phyloP scores from a whole-genome alignment of 2,797 vertebrate genomes.

The Sphaeramia orbicularis region DNA sequence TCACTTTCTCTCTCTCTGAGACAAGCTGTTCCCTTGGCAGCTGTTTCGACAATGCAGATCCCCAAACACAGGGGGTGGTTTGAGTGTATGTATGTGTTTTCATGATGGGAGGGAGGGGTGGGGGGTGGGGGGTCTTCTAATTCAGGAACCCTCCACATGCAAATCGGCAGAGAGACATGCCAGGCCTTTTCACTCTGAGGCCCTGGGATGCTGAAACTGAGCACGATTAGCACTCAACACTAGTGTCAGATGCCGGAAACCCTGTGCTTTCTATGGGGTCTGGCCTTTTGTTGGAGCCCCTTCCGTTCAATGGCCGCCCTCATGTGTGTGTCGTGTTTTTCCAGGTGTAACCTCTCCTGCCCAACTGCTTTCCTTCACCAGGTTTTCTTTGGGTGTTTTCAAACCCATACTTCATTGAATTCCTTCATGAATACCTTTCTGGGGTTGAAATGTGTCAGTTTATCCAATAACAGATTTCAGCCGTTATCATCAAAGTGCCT shows the following conservation, averaged over 20 bases:
- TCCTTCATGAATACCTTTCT: no score
- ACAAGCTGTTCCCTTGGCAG: slow-evolving; percentile 83
- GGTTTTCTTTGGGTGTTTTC: neutral
- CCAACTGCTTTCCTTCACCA: slow-evolving; percentile 12
- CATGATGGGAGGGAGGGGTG: neutral
- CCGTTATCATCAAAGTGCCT: no score
- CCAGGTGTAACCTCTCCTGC: slow-evolving; percentile 60
- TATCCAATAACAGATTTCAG: no score
- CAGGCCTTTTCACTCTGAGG: slow-evolving; percentile 30
- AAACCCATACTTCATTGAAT: neutral
- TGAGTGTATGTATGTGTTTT: slow-evolving; percentile 34
- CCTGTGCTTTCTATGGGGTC: slow-evolving; percentile 32
- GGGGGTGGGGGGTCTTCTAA: slow-evolving; percentile 29
- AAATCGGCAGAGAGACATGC: slow-evolving; percentile 60
- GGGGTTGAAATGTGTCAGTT: no score
- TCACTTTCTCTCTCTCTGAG: slow-evolving; percentile 47
- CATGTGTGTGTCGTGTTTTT: slow-evolving; percentile 35
- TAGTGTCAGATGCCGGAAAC: slow-evolving; percentile 55
- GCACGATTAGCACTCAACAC: slow-evolving; percentile 60
- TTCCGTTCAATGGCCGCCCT: slow-evolving; percentile 30
- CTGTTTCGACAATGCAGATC: slow-evolving; percentile 77
- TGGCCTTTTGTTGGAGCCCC: slow-evolving; percentile 48
- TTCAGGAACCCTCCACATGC: slow-evolving; percentile 69
- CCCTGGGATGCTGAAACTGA: slow-evolving; percentile 51
- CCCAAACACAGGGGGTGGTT: slow-evolving; percentile 32